Percentiles rank a stretch among this genome's conserved stretches.
Conservation (phyloP, 53 echinoderm and acorn worm species). For the Holothuria scabra region DNA sequence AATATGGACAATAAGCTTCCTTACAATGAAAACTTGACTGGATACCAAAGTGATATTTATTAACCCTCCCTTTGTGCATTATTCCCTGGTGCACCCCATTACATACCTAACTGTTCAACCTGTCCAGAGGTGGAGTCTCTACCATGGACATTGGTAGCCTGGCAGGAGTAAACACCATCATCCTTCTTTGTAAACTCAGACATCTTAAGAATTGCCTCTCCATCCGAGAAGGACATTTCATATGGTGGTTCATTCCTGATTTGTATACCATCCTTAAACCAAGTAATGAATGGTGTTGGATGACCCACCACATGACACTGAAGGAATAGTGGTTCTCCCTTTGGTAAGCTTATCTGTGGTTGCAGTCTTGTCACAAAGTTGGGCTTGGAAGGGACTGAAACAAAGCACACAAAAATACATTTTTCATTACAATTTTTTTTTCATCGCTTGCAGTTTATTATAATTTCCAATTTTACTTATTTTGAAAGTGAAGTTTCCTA, state of each 20-base stretch:
- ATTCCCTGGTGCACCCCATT: too few relatives aligned
- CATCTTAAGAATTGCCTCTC: slow-evolving; percentile 71
- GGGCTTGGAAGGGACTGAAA: slow-evolving; percentile 42
- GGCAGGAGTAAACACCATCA: slow-evolving; percentile 84
- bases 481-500: too few relatives aligned
- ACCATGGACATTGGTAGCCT: slow-evolving; percentile 74
- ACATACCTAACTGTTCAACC: slow-evolving; percentile 34
- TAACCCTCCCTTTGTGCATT: too few relatives aligned
- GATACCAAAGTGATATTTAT: too few relatives aligned
- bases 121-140: slow-evolving; percentile 48
- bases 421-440: too few relatives aligned
- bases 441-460: too few relatives aligned
- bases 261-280: slow-evolving; percentile 87
- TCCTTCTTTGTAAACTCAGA: slow-evolving; percentile 71
- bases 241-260: slow-evolving; percentile 71
- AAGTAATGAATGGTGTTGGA: slow-evolving; percentile 70
- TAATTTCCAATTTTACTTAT: too few relatives aligned
- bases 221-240: slow-evolving; percentile 74
- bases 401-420: background rate
- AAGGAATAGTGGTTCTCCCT: slow-evolving; percentile 65
- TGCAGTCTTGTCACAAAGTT: slow-evolving; percentile 40
- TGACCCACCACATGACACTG: slow-evolving; percentile 72
- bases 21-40: too few relatives aligned
- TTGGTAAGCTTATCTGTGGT: slow-evolving; percentile 45
- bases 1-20: too few relatives aligned